phyloP scores from a whole-genome alignment of 2,113 vertebrate species.

The Panurus biarmicus region DNA sequence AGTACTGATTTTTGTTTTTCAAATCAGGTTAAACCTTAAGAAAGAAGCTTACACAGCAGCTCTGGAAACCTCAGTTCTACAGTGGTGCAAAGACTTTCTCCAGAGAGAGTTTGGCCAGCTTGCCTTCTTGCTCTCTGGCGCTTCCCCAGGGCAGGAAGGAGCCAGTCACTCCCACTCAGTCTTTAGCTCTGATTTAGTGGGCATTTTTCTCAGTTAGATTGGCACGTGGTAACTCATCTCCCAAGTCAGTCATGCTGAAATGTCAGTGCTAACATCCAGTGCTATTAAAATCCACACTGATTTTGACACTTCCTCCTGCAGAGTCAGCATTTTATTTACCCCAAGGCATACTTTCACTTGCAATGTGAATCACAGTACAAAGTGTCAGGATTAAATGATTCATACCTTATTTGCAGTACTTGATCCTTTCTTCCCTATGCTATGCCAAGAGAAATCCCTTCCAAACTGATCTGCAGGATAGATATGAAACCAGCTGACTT shows the following conservation, averaged over 20 bases:
- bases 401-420: neutral
- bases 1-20: neutral
- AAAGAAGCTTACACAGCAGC: neutral
- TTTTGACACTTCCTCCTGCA: neutral
- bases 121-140: neutral
- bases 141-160: neutral
- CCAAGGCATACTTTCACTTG: neutral
- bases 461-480: neutral
- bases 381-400: neutral
- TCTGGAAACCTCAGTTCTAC: neutral
- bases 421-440: neutral
- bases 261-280: neutral
- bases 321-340: constrained; percentile 11
- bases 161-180: neutral
- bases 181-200: neutral
- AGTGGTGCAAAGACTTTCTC: neutral
- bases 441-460: neutral
- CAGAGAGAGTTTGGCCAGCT: neutral
- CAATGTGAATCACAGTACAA: neutral
- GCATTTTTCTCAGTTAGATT: neutral
- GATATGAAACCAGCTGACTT: neutral
- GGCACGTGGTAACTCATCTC: neutral
- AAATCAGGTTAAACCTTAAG: neutral
- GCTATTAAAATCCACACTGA: neutral
- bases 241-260: neutral